Base-by-base conservation (phyloP, 1,140 invertebrate genomes). In the Drosophila busckii region DNA sequence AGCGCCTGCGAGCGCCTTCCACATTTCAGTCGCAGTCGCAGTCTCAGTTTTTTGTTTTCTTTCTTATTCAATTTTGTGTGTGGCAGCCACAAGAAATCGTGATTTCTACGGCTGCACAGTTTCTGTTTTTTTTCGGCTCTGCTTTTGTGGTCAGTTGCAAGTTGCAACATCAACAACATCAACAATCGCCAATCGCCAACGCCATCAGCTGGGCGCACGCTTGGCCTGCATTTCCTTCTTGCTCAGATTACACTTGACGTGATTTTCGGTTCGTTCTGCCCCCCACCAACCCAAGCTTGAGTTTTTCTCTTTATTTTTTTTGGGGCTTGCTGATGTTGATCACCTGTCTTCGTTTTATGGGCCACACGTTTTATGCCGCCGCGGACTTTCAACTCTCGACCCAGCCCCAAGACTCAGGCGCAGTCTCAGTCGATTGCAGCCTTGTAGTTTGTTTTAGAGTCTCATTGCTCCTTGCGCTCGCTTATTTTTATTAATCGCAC, bases 191-290 rank as follows among this genome's bases (percentile, higher is more conserved):
- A 76, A 76, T 76, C 70, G 71, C 73, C 71, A 63, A 78, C 71
- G 71, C 71, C 71, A 78, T 78, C 71, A 78, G 73, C 53, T 80
- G 73, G 73, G 63, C 68, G 73, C 73, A 78, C 73, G 73, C 82
- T 78, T 78, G 73, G 73, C 75, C 73, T 78, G 75, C 68, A 76
- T 80, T 78, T 78, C 64, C 73, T 80, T 59, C 58, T 68, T 71
- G 75, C 73, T 78, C 73, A 78, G 73, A 78, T 78, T 78, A 78
- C 75, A 80, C 73, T 78, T 78, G 73, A 80, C 73, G 73, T 70
- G 80, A 69, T 64, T 59, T 48, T 64, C 35, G 35, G 29, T 4
- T 15, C 28, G 28, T 20, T 42, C 20, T 37, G 41, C 22, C 19
- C n/a, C n/a, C n/a, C n/a, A n/a, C n/a, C n/a, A 13, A 5, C 20